Evolutionary conservation across 2,797 vertebrate genomes (phyloP), one percentile per base, ranked within the genome.

Genomic region (Danio aesculapii): DNA sequence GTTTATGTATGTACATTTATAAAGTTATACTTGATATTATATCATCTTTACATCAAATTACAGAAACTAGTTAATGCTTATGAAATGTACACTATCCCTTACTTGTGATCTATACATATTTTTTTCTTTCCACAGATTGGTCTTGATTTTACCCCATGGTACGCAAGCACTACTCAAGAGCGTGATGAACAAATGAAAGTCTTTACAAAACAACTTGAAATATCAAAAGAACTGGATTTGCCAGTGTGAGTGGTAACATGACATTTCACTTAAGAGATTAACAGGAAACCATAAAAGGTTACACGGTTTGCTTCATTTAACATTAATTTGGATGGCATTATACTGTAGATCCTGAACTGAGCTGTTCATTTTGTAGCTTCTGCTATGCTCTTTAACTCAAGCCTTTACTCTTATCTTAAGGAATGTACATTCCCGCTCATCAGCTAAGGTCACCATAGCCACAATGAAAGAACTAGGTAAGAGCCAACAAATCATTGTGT

Each of bases 401-500:
- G 11, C 11, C 30, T 76, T n/a, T 19, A 52, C 17, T 77, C 8
- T 70, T 71, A 61, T 78, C 64, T 77, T 79, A 14, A 93, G 92
- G 74, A 94, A 94, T 14, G 44, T 89, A 59, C 91, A 92, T 84
- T 93, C 90, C 13, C 78, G 84, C 16, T 93, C 88, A 49, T 88
- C 91, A 14, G 90, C 88, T 43, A 87, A 84, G 63, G 76, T 89
- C 59, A 86, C 81, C 1, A 83, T 89, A 69, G 79, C 76, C 8
- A 90, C 91, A 39, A 90, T 92, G 85, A 91, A 88, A 81, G 87
- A 91, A 64, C 90, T 90, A 76, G 89, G 92, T 91, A 84, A 9
- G 81, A 11, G 43, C 6, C 21, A 16, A n/a, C 12, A 44, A 12
- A 57, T 49, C 61, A 64, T 16, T 80, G 59, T 72, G 50, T 70